Conservation (phyloP, 2,888 invertebrate genomes). For the Agonopterix alstromeriana region DNA sequence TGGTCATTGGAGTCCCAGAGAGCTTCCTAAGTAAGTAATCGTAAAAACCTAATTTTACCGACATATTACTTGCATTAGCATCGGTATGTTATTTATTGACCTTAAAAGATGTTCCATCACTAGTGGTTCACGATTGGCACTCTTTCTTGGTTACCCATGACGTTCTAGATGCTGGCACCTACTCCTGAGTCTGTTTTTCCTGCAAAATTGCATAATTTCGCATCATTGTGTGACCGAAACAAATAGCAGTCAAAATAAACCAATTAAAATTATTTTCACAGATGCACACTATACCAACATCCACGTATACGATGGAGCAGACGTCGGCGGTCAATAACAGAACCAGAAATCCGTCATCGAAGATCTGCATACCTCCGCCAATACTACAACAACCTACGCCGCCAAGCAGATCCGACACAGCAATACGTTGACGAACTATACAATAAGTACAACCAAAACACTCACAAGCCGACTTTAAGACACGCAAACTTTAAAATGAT, state of each 20-base stretch:
- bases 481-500: conserved; percentile 67
- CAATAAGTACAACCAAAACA: conserved; percentile 63
- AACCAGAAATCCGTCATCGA: conserved; percentile 53
- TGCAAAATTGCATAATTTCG: too few relatives aligned
- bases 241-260: not conserved
- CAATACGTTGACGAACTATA: conserved; percentile 51
- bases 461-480: conserved; percentile 57
- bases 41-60: not conserved
- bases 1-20: conserved; percentile 94
- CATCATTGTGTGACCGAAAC: not conserved
- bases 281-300: conserved; percentile 90
- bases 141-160: too few relatives aligned
- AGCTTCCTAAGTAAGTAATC: conserved; percentile 82
- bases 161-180: too few relatives aligned
- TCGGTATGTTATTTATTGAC: too few relatives aligned
- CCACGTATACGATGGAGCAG: conserved; percentile 90
- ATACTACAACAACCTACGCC: conserved; percentile 54
- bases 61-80: too few relatives aligned
- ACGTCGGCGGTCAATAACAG: conserved; percentile 74
- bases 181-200: too few relatives aligned
- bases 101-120: too few relatives aligned
- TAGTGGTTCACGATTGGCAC: too few relatives aligned
- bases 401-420: conserved; percentile 38
- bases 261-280: conserved; percentile 25
- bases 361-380: conserved; percentile 59